A percentile compares a stretch with the other conserved stretches of the same genome.
Conservation (phyloP, 2,113 vertebrate genomes). For the Bettongia penicillata region DNA sequence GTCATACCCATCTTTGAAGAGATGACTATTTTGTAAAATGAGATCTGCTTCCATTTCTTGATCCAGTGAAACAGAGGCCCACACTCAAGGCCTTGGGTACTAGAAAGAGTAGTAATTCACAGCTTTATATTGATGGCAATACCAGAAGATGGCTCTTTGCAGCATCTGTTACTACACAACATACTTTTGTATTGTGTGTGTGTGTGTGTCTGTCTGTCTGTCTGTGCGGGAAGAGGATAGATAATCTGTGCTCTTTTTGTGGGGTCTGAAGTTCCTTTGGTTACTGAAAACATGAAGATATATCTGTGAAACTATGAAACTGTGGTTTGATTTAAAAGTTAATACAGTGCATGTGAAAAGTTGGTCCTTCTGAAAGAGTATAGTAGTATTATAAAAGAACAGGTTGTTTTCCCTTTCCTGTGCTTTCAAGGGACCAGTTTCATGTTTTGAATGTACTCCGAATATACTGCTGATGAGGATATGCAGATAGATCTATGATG, state of each 20-base stretch:
- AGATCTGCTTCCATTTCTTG: background rate
- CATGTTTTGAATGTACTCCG: background rate
- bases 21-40: background rate
- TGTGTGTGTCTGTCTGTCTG: too few relatives aligned
- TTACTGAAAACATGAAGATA: background rate
- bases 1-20: background rate
- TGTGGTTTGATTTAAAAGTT: too few relatives aligned
- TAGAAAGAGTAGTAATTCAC: background rate
- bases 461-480: background rate
- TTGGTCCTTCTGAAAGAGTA: background rate
- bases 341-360: background rate
- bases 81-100: background rate
- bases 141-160: too few relatives aligned
- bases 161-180: background rate
- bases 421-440: background rate
- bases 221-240: background rate
- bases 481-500: background rate
- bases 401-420: background rate
- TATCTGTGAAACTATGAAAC: background rate
- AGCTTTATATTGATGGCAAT: background rate
- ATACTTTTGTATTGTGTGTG: too few relatives aligned
- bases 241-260: background rate
- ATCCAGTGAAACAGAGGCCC: background rate
- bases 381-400: background rate
- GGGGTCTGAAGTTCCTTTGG: background rate